These are phyloP conservation scores for Leucoptera coffeella DNA, from an alignment of 2,888 invertebrate genomes.

Conservation along the genomic window DNA sequence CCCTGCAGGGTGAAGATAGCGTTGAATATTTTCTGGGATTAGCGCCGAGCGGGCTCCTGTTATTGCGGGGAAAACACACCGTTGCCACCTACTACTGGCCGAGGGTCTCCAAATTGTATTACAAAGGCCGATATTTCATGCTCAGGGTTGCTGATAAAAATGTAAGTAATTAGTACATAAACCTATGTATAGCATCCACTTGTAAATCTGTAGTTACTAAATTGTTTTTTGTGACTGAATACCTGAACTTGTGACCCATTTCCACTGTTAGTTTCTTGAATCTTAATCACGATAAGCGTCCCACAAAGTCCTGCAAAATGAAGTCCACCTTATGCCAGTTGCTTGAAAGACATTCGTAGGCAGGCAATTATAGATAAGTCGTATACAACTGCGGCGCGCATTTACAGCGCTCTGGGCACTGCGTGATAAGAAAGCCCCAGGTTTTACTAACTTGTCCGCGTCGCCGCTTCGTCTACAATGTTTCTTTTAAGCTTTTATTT, in stretches of 20 bases:
- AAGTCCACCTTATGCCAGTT: conserved; percentile 33
- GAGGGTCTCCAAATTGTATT: conserved; percentile 91
- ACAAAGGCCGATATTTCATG: conserved; percentile 96
- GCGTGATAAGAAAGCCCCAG: conserved; percentile 1
- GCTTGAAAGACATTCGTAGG: conserved; percentile 48
- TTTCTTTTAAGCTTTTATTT: no score
- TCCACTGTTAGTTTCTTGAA: no score
- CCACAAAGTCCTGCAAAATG: conserved; percentile 33
- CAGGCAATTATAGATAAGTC: conserved; percentile 53
- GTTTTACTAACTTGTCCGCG: no score
- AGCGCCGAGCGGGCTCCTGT: conserved; percentile 92
- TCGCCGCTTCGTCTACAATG: no score
- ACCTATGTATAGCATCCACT: no score
- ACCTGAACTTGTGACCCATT: no score
- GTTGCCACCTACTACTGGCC: conserved; percentile 99
- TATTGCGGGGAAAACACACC: conserved; percentile 90
- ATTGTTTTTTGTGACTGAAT: no score
- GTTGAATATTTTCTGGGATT: conserved; percentile 94
- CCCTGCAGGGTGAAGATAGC: conserved; percentile 95
- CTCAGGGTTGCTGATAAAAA: conserved; percentile 93
- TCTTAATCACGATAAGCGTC: no score
- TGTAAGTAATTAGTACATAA: conserved; percentile 54
- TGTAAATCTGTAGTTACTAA: no score
- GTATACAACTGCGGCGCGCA: conserved; percentile 33
- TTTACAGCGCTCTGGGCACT: conserved; percentile 36